phyloP scores from a whole-genome alignment of 2,113 vertebrate species.

The Pithys albifrons region DNA sequence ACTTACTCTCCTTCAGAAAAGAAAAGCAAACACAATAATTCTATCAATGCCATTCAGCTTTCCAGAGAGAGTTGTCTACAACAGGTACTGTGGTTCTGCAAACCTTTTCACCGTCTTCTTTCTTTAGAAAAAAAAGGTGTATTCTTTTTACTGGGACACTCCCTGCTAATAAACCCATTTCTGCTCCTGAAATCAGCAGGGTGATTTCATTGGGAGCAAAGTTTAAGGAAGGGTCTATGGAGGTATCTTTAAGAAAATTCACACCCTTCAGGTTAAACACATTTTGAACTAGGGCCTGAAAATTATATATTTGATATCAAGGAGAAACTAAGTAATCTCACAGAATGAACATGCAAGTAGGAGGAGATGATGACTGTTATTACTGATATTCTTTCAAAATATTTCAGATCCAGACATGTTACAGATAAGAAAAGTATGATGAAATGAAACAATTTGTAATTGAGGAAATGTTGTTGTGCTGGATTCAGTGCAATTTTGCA shows the following conservation, averaged over 20 bases:
- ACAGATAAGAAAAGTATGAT: constrained; percentile 56
- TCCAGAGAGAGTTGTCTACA: neutral
- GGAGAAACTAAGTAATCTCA: neutral
- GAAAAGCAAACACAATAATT: neutral
- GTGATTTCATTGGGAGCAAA: neutral
- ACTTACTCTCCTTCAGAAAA: neutral
- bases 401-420: constrained; percentile 55
- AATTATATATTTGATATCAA: constrained; percentile 13
- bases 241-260: neutral
- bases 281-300: neutral
- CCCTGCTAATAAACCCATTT: neutral
- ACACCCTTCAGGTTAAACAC: neutral
- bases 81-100: neutral
- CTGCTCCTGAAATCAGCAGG: neutral
- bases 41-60: neutral
- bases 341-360: constrained; percentile 37
- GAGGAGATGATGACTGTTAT: constrained; percentile 65
- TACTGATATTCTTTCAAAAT: constrained; percentile 57
- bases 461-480: constrained; percentile 14
- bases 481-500: neutral
- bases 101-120: neutral
- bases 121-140: neutral
- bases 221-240: neutral
- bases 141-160: neutral
- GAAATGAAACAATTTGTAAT: constrained; percentile 45